A percentile compares a stretch with the other conserved stretches of the same genome.
Evolutionary conservation across 2,113 vertebrate species (phyloP).

Genomic region (Microcebus jonahi): DNA sequence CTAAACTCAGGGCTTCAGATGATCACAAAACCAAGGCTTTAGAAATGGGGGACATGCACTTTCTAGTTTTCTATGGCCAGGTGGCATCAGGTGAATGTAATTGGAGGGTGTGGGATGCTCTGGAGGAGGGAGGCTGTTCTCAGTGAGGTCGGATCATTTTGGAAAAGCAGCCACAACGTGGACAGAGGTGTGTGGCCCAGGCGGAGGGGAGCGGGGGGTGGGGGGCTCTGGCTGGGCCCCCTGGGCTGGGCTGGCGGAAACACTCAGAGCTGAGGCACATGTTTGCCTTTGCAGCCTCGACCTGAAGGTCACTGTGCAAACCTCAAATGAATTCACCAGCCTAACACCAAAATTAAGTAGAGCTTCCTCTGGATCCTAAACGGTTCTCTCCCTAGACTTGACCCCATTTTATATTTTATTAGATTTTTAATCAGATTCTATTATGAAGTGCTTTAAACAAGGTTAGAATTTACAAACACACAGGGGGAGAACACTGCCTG

Average conservation of each 20-base stretch:
- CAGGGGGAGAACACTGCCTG: neutral
- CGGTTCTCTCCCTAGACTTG: conserved; percentile 31
- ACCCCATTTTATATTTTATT: conserved; percentile 56
- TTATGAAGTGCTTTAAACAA: conserved; percentile 12
- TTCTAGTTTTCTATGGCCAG: neutral
- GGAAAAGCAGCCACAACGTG: neutral
- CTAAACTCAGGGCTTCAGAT: neutral
- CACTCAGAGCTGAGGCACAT: neutral
- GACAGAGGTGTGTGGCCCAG: no score
- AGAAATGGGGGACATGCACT: accelerated
- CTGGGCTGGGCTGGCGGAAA: neutral
- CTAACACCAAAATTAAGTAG: neutral
- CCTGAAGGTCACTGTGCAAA: neutral
- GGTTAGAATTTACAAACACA: neutral
- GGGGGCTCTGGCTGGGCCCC: neutral
- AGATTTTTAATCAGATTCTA: conserved; percentile 60
- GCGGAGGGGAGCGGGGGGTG: no score
- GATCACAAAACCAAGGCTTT: neutral
- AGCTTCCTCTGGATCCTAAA: neutral
- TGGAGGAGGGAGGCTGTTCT: neutral
- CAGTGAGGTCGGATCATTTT: neutral
- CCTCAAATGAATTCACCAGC: neutral
- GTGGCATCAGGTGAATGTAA: neutral
- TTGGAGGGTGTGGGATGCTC: neutral
- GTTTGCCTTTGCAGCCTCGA: neutral